phyloP scores from a whole-genome alignment of 2,888 invertebrate species.

The Leptothorax acervorum region DNA sequence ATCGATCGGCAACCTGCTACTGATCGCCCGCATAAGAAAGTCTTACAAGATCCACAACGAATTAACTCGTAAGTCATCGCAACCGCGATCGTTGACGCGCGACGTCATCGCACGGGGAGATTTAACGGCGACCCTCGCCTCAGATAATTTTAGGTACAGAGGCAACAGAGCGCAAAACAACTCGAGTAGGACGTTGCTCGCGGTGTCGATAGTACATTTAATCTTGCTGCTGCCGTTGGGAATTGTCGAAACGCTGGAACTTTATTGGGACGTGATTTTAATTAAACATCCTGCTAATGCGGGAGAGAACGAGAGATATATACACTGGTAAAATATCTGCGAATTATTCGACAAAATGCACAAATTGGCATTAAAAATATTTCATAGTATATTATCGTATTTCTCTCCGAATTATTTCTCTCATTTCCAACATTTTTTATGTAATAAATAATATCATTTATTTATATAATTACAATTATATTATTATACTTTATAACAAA shows the following conservation, averaged over 20 bases:
- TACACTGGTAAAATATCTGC: constrained; percentile 78
- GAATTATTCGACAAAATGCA: neutral
- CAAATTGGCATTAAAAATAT: neutral
- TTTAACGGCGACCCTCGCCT: neutral
- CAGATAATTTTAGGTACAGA: constrained; percentile 74
- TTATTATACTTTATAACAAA: neutral
- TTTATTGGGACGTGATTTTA: constrained; percentile 82
- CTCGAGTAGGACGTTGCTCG: constrained; percentile 81
- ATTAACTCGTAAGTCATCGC: constrained; percentile 77
- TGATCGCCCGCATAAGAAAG: constrained; percentile 79
- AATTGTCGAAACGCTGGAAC: constrained; percentile 82
- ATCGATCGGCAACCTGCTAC: constrained; percentile 82
- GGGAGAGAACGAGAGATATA: constrained; percentile 75
- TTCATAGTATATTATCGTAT: neutral
- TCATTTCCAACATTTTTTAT: neutral
- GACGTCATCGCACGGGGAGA: neutral
- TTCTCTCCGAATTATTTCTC: neutral
- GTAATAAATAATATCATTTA: neutral
- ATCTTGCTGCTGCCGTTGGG: constrained; percentile 83
- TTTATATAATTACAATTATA: neutral
- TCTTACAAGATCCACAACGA: constrained; percentile 76
- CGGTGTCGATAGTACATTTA: constrained; percentile 83
- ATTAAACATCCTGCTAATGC: constrained; percentile 72
- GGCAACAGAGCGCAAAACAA: constrained; percentile 71
- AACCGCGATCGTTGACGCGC: neutral